Percentiles rank a stretch among this genome's conserved stretches.
phyloP scores from a whole-genome alignment of 37 sponge, comb jelly and placozoan genomes.

The Bolinopsis microptera region DNA sequence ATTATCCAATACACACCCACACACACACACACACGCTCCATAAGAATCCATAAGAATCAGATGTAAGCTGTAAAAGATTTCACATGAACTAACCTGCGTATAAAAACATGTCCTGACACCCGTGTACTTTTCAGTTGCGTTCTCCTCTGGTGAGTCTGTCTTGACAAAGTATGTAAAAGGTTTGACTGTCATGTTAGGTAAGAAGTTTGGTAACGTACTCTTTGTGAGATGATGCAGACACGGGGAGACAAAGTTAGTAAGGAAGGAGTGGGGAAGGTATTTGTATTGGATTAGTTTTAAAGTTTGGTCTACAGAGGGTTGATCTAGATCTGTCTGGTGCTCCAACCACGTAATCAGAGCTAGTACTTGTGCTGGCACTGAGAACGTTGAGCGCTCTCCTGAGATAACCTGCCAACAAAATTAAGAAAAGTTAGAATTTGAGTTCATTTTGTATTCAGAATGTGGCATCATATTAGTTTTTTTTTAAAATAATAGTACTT shows the following conservation, averaged over 20 bases:
- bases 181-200: not conserved
- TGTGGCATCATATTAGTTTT: no score
- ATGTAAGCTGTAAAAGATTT: no score
- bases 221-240: constrained; percentile 2
- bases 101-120: constrained; percentile 31
- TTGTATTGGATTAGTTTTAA: not conserved
- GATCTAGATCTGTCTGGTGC: not conserved
- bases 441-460: not conserved
- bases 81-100: not conserved
- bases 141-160: constrained; percentile 15
- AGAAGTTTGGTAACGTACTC: not conserved
- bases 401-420: not conserved
- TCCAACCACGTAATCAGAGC: constrained; percentile 30
- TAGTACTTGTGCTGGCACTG: not conserved
- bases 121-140: constrained; percentile 13
- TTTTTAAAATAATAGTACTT: no score
- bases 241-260: not conserved
- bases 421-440: not conserved
- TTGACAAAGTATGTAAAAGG: not conserved
- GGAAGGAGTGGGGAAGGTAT: constrained; percentile 20
- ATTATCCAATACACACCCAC: no score
- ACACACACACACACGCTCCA: no score
- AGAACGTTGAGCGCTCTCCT: not conserved
- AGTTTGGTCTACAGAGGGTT: not conserved
- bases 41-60: no score